Percentiles rank a stretch among this genome's conserved stretches.
phyloP scores from a whole-genome alignment of 1,140 invertebrate genomes.

The Yoshiicerus persimilis region DNA sequence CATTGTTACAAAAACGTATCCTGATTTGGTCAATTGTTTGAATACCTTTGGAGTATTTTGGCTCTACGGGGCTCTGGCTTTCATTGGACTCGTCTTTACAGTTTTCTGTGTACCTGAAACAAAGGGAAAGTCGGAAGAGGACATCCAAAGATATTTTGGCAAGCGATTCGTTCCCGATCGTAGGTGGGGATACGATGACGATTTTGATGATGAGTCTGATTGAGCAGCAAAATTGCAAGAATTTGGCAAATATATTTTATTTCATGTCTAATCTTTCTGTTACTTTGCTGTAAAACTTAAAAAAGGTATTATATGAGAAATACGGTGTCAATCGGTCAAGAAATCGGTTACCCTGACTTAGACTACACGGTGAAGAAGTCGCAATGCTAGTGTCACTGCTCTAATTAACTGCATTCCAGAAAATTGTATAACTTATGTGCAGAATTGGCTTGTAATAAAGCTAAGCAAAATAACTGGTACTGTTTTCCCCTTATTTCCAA shows the following conservation, averaged over 20 bases:
- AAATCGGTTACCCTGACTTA: too few species aligned
- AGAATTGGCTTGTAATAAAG: too few species aligned
- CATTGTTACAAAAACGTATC: conserved; percentile 40
- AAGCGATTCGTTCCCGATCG: neutral
- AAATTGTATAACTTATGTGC: too few species aligned
- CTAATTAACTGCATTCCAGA: too few species aligned
- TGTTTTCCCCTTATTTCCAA: too few species aligned
- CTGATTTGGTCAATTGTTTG: conserved; percentile 34
- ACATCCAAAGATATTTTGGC: conserved; percentile 42
- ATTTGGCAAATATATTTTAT: neutral
- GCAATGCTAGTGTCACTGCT: too few species aligned
- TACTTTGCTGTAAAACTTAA: neutral
- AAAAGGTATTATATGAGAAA: too few species aligned
- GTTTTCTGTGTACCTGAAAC: conserved; percentile 45
- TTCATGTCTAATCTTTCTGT: neutral
- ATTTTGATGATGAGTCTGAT: neutral
- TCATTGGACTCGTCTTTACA: conserved; percentile 34
- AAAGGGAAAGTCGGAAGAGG: conserved; percentile 37
- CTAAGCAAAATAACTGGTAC: too few species aligned
- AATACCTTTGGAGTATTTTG: conserved; percentile 43
- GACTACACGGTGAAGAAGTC: too few species aligned
- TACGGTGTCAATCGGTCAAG: too few species aligned
- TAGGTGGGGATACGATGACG: neutral
- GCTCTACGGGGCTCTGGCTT: conserved; percentile 29
- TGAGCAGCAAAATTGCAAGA: neutral